A percentile compares a stretch with the other conserved stretches of the same genome.
These are phyloP conservation scores for Hylaeus anthracinus DNA, from an alignment of 1,140 invertebrate species.

Conservation along the genomic window DNA sequence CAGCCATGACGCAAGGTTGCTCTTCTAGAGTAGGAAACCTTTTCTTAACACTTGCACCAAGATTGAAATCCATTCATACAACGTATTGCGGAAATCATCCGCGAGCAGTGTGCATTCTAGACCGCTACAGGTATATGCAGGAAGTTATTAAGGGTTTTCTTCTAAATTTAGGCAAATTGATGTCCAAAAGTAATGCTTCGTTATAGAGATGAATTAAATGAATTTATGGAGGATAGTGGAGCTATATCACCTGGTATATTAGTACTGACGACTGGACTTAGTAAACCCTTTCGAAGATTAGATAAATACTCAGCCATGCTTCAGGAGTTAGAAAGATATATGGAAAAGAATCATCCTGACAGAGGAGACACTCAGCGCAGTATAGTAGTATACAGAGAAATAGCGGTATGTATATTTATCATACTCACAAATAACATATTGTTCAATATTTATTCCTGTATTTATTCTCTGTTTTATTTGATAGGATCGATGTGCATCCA, in stretches of 20 bases:
- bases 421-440: background rate
- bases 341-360: slow-evolving; percentile 97
- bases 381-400: slow-evolving; percentile 95
- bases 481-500: slow-evolving; percentile 90
- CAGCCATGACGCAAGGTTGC: slow-evolving; percentile 85
- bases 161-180: background rate
- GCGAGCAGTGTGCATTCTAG: slow-evolving; percentile 93
- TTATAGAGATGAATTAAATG: slow-evolving; percentile 90
- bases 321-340: slow-evolving; percentile 96
- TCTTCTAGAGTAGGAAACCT: slow-evolving; percentile 95
- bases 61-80: slow-evolving; percentile 92
- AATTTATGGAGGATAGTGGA: slow-evolving; percentile 93
- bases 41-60: slow-evolving; percentile 93
- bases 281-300: slow-evolving; percentile 95
- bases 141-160: slow-evolving; percentile 8
- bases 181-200: slow-evolving; percentile 9
- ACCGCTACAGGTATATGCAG: slow-evolving; percentile 91
- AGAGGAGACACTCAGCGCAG: slow-evolving; percentile 97
- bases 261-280: slow-evolving; percentile 94
- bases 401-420: slow-evolving; percentile 85
- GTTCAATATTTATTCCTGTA: background rate
- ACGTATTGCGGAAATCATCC: slow-evolving; percentile 96
- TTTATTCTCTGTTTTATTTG: slow-evolving; percentile 33
- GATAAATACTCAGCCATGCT: slow-evolving; percentile 97
- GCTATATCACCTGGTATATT: slow-evolving; percentile 92